Base-by-base conservation (phyloP, 1,140 invertebrate genomes). In the Drosophila leontia region DNA sequence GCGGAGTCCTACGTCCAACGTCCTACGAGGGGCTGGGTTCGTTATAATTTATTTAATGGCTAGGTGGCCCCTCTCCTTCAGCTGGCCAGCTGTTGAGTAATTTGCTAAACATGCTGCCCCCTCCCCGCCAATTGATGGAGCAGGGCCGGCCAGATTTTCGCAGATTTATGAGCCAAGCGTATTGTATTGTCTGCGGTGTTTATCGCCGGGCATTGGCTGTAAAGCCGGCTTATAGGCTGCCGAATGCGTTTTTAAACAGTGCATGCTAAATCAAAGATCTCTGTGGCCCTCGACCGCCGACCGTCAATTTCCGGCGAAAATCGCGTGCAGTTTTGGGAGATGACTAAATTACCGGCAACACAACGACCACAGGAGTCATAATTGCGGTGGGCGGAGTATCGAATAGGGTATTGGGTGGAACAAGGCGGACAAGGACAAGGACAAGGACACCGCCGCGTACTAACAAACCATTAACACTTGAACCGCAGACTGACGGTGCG, bases 381-480 rank as follows among this genome's bases (percentile, higher is more conserved):
- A 86, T 86, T 86, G 80, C 72, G 42, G 69, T 57, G 48, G 39
- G 32, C 37, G 17, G 26, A 23, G 51, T 9, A 15, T 37, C 7
- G 35, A 26, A 19, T 19, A 53, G 34, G 35, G 13, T 5, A 13
- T 19, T 42, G 34, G 55, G 19, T 64, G 47, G 29, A 35, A 35
- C 44, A 26, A 50, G 26, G n/a, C 37, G 15, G 34, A 17, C 58
- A 74, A 47, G 53, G 63, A 39, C 58, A 34, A 26, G 19, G 34
- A 47, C 81, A 78, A 78, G 76, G 71, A 77, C 55, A 79, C 53
- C 17, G 57, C 42, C 53, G 48, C 6, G 59, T 62, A 80, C 81
- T 91, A 88, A 91, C 88, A 91, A 82, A 91, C 88, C 70, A 91
- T 91, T 91, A 91, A 88, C 86, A 83, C 82, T 50, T 48, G 86